Percentiles rank a stretch among this genome's conserved stretches.
Evolutionary conservation across 1,140 invertebrate genomes (phyloP).

Genomic region (Dryas iulia): DNA sequence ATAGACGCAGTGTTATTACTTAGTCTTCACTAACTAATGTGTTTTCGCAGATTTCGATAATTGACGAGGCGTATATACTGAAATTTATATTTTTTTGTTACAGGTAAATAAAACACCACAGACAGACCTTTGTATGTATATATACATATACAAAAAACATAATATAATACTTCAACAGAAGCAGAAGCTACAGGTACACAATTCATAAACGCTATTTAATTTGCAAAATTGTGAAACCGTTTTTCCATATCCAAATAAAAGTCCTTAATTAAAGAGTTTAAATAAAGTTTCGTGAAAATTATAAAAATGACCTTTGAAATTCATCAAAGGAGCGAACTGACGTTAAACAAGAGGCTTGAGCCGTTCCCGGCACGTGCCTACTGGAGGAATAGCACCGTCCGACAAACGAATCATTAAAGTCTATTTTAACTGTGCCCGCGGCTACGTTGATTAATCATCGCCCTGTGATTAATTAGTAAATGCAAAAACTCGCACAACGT

Average conservation of each 20-base stretch:
- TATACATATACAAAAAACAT: background rate
- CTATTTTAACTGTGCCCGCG: constrained; percentile 57
- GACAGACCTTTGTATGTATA: background rate
- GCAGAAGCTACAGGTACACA: background rate
- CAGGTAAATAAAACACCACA: background rate
- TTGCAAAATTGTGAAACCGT: background rate
- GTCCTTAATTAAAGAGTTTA: background rate
- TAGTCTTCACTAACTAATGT: constrained; percentile 26
- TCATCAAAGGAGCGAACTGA: constrained; percentile 54
- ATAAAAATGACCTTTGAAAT: constrained; percentile 42
- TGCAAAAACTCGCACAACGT: constrained; percentile 42
- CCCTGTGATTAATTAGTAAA: constrained; percentile 51
- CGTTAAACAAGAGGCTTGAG: constrained; percentile 47
- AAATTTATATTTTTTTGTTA: background rate
- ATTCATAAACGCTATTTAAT: background rate
- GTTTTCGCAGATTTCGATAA: background rate
- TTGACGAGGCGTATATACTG: background rate
- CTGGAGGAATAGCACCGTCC: constrained; percentile 55
- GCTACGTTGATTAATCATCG: constrained; percentile 68
- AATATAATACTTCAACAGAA: background rate
- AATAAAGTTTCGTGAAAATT: constrained; percentile 1
- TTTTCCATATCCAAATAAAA: background rate
- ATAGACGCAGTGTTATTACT: constrained; percentile 46
- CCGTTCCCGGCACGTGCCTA: constrained; percentile 53
- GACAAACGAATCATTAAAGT: constrained; percentile 68